Evolutionary conservation across 2,797 vertebrate species (phyloP).

Genomic region (Anguilla marmorata): DNA sequence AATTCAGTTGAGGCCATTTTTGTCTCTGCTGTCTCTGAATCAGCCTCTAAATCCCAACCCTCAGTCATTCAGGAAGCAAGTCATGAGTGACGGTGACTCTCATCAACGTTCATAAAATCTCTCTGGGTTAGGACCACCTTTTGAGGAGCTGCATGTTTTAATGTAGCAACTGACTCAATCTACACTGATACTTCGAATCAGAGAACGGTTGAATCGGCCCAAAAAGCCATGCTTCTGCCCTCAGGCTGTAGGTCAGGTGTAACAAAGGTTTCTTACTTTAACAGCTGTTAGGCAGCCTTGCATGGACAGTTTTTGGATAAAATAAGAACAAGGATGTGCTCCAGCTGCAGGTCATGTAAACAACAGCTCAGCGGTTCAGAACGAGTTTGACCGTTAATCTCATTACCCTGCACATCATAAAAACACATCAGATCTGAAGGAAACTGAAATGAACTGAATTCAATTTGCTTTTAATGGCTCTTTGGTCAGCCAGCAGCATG

Average conservation of each 20-base stretch:
- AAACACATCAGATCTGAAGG: not conserved
- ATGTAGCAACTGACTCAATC: not conserved
- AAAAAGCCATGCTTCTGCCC: not conserved
- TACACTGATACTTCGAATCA: not conserved
- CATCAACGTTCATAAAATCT: not conserved
- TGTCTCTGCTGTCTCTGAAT: not conserved
- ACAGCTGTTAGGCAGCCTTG: not conserved
- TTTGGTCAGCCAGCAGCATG: not conserved
- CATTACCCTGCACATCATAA: not conserved
- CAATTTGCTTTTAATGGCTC: not conserved
- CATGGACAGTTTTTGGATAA: not conserved
- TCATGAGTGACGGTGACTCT: not conserved
- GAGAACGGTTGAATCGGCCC: not conserved
- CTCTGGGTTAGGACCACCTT: not conserved
- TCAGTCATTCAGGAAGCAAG: not conserved
- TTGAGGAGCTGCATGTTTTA: not conserved
- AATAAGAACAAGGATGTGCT: not conserved
- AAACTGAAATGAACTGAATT: not conserved
- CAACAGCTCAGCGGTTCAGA: not conserved
- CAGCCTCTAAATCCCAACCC: not conserved
- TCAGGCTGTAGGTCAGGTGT: not conserved
- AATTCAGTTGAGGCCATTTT: not conserved
- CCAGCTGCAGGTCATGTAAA: not conserved
- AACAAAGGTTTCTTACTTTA: not conserved
- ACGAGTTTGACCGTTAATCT: not conserved